Conservation (phyloP, 2,888 invertebrate species). For the Brenthis ino region DNA sequence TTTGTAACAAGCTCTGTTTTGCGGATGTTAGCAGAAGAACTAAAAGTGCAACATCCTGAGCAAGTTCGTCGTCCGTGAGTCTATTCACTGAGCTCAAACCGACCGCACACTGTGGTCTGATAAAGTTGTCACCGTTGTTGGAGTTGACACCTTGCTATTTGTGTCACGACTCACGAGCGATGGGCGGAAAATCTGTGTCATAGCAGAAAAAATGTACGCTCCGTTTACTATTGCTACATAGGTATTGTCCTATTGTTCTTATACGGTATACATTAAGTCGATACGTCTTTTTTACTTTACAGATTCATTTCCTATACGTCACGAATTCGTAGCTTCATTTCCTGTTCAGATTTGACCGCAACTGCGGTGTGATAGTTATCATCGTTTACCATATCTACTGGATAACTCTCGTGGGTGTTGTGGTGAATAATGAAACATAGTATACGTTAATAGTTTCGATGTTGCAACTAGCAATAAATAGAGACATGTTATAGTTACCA, state of each 20-base stretch:
- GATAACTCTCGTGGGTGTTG: constrained; percentile 6
- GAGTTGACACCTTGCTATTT: constrained; percentile 46
- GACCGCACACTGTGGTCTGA: constrained; percentile 56
- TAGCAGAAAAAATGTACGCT: constrained; percentile 16
- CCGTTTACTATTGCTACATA: constrained; percentile 4
- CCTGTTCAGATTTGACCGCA: constrained; percentile 5
- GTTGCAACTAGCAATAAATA: too few species aligned
- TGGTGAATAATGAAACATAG: neutral
- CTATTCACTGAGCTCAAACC: constrained; percentile 51
- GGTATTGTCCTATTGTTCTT: neutral
- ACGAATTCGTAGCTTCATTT: neutral
- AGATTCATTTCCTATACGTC: neutral
- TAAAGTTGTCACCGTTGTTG: constrained; percentile 61
- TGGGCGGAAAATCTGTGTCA: constrained; percentile 27
- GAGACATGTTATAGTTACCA: too few species aligned
- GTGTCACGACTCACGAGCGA: constrained; percentile 38
- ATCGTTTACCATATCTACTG: constrained; percentile 6
- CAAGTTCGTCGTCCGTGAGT: constrained; percentile 45
- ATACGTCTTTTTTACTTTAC: neutral
- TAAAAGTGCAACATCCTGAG: constrained; percentile 34
- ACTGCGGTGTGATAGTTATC: constrained; percentile 9
- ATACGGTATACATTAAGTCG: constrained; percentile 5
- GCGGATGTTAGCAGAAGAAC: constrained; percentile 22
- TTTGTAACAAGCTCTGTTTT: constrained; percentile 16
- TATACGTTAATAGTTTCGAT: too few species aligned